phyloP scores from a whole-genome alignment of 2,113 vertebrate species.

The Vimba vimba region DNA sequence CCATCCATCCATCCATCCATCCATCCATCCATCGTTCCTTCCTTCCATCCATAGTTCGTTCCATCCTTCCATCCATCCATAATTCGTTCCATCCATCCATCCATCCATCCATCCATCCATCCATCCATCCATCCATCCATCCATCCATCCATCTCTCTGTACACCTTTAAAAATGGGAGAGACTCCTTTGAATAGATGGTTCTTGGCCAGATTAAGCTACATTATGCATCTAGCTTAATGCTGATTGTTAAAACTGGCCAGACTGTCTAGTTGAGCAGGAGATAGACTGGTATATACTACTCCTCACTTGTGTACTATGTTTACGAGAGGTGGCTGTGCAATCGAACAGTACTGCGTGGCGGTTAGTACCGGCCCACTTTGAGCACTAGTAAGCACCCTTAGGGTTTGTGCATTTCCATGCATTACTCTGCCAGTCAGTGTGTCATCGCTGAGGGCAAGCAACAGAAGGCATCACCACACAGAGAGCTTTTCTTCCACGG shows the following conservation, averaged over 20 bases:
- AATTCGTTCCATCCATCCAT: no score
- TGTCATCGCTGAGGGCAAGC: not conserved
- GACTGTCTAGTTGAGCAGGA: not conserved
- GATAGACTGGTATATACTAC: not conserved
- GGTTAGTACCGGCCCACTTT: not conserved
- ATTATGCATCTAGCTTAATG: not conserved
- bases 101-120: not conserved
- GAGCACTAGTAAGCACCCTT: not conserved
- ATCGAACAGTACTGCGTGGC: not conserved
- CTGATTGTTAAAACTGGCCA: not conserved
- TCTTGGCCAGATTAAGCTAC: not conserved
- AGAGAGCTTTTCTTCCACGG: not conserved
- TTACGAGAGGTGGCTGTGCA: not conserved
- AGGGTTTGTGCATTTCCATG: not conserved
- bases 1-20: not conserved
- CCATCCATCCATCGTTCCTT: no score
- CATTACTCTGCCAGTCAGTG: slow-evolving; percentile 8
- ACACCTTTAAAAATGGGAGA: not conserved
- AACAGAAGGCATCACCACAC: slow-evolving; percentile 2
- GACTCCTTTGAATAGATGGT: not conserved
- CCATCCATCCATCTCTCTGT: no score
- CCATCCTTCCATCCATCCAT: no score
- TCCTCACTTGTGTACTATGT: not conserved
- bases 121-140: no score
- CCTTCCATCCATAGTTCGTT: no score